A percentile compares a stretch with the other conserved stretches of the same genome.
Conservation (phyloP, 2,888 invertebrate genomes). For the Halictus ligatus region DNA sequence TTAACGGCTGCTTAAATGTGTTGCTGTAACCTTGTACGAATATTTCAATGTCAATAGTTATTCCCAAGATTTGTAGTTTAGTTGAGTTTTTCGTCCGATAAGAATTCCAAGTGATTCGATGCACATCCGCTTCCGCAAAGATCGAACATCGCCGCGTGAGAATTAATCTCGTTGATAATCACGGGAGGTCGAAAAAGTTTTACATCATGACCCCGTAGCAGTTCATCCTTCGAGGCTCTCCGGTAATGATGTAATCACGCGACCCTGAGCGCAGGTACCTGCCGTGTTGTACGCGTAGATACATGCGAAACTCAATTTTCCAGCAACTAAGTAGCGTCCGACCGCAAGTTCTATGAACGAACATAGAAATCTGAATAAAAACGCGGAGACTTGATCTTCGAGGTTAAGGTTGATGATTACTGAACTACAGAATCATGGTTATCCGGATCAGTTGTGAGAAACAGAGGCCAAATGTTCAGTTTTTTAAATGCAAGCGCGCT, state of each 20-base stretch:
- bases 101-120: background rate
- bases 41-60: background rate
- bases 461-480: background rate
- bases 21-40: background rate
- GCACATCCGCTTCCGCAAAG: background rate
- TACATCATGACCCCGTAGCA: conserved; percentile 26
- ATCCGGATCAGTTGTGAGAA: background rate
- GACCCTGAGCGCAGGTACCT: conserved; percentile 28
- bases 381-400: background rate
- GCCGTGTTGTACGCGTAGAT: conserved; percentile 8
- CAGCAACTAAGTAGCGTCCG: background rate
- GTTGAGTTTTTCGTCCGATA: no score
- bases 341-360: background rate
- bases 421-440: background rate
- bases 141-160: background rate
- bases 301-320: conserved; percentile 49
- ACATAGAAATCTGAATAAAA: background rate
- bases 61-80: background rate
- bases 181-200: conserved; percentile 50
- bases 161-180: conserved; percentile 41
- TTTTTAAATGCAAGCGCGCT: no score
- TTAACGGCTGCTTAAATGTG: background rate
- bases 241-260: conserved; percentile 71
- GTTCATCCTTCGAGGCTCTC: conserved; percentile 33
- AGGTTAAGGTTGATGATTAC: background rate